phyloP scores from a whole-genome alignment of 1,140 invertebrate genomes.

The Rhyzopertha dominica region DNA sequence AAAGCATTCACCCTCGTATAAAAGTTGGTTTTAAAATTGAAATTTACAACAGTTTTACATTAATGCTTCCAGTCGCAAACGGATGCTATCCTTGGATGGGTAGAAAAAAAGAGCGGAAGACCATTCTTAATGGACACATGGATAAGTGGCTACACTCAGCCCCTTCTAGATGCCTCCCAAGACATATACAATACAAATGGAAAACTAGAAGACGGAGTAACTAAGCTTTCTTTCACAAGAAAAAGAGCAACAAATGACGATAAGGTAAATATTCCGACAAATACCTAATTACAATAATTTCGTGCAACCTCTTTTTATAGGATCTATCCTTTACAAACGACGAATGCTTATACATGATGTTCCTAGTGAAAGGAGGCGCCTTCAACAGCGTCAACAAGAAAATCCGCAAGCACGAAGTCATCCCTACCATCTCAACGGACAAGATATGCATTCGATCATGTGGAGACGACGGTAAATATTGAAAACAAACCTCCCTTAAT shows the following conservation, averaged over 20 bases:
- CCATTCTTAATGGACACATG: conserved; percentile 86
- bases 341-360: conserved; percentile 83
- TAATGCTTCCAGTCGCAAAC: conserved; percentile 66
- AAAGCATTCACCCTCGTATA: too few species aligned
- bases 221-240: conserved; percentile 73
- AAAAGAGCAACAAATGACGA: conserved; percentile 72
- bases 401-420: conserved; percentile 73
- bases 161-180: conserved; percentile 69
- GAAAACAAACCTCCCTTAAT: conserved; percentile 9
- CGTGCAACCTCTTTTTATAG: conserved; percentile 45
- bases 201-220: conserved; percentile 67
- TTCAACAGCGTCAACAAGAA: conserved; percentile 82
- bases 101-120: conserved; percentile 66
- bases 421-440: conserved; percentile 71
- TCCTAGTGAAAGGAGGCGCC: conserved; percentile 76
- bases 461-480: conserved; percentile 54
- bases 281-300: not conserved
- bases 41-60: too few species aligned
- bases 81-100: conserved; percentile 82
- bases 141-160: conserved; percentile 72
- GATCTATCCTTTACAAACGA: conserved; percentile 80
- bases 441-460: conserved; percentile 81
- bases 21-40: too few species aligned
- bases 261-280: conserved; percentile 46
- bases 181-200: conserved; percentile 69